Percentiles rank a stretch among this genome's conserved stretches.
Evolutionary conservation across 1,140 invertebrate species (phyloP).

Genomic region (Muscidifurax raptorellus): DNA sequence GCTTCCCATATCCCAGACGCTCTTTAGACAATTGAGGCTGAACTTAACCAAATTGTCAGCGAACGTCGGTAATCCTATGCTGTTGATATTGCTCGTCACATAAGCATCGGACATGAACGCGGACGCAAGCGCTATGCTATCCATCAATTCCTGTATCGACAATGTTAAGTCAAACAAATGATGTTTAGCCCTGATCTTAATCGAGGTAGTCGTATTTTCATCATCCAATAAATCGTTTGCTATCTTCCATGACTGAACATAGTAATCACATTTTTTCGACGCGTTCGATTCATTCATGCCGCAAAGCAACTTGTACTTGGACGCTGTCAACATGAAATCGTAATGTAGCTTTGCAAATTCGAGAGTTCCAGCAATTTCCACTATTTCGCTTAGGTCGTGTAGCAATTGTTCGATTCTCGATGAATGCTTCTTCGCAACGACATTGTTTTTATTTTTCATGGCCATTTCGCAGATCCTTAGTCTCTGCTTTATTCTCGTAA

Average conservation of each 20-base stretch:
- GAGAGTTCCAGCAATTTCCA: not conserved
- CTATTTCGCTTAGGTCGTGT: not conserved
- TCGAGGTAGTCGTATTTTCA: not conserved
- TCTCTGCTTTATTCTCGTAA: conserved; percentile 50
- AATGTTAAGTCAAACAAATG: conserved; percentile 42
- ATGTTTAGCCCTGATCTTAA: conserved; percentile 13
- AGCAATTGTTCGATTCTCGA: not conserved
- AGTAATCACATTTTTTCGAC: conserved; percentile 20
- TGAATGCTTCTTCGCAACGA: conserved; percentile 69
- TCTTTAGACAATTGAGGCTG: conserved; percentile 24
- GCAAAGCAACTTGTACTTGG: conserved; percentile 57
- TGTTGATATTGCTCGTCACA: not conserved
- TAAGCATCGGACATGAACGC: not conserved
- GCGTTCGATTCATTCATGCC: conserved; percentile 51
- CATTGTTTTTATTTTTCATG: conserved; percentile 68
- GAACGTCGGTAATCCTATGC: too few species aligned
- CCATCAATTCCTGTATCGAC: not conserved
- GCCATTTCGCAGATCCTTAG: conserved; percentile 69
- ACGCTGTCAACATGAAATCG: conserved; percentile 50
- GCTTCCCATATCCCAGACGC: not conserved
- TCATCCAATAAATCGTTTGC: not conserved
- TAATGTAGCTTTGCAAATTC: conserved; percentile 29
- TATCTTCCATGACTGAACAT: conserved; percentile 19
- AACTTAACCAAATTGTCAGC: conserved; percentile 1
- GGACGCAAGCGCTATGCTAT: not conserved